phyloP scores from a whole-genome alignment of 2,797 vertebrate species.

The Thamnophis elegans region DNA sequence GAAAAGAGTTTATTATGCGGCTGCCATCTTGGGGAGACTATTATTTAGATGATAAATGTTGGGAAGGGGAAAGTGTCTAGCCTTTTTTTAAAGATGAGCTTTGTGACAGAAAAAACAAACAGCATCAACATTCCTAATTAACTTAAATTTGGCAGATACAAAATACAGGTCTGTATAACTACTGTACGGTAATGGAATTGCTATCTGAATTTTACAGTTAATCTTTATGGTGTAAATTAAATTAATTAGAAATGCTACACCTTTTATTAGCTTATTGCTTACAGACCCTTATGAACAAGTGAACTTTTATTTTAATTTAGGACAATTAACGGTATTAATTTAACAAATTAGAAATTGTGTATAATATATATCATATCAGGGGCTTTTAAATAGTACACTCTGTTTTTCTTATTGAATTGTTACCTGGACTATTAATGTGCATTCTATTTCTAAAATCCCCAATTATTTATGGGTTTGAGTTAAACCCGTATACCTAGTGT shows the following conservation, averaged over 20 bases:
- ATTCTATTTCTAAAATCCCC: constrained; percentile 11
- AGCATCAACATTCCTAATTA: constrained; percentile 84
- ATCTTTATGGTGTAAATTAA: constrained; percentile 82
- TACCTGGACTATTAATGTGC: neutral
- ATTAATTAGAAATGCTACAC: constrained; percentile 78
- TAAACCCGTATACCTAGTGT: neutral
- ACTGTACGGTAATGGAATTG: constrained; percentile 69
- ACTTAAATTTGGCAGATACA: constrained; percentile 82
- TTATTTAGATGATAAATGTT: constrained; percentile 99
- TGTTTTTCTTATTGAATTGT: neutral
- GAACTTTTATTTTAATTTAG: constrained; percentile 63
- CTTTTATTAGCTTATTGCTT: constrained; percentile 68
- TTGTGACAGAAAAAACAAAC: constrained; percentile 85
- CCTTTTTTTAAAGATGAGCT: constrained; percentile 85
- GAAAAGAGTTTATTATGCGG: constrained; percentile 98
- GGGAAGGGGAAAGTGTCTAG: constrained; percentile 73
- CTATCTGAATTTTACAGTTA: constrained; percentile 75
- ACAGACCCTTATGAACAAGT: constrained; percentile 72
- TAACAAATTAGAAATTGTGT: constrained; percentile 34
- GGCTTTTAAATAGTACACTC: constrained; percentile 7
- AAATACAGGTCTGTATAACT: constrained; percentile 79
- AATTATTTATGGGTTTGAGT: constrained; percentile 19
- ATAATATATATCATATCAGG: neutral
- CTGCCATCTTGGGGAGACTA: constrained; percentile 97
- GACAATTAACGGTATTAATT: constrained; percentile 53